Percentiles rank a stretch among this genome's conserved stretches.
Conservation (phyloP, 2,888 invertebrate genomes). For the Microctonus hyperodae region DNA sequence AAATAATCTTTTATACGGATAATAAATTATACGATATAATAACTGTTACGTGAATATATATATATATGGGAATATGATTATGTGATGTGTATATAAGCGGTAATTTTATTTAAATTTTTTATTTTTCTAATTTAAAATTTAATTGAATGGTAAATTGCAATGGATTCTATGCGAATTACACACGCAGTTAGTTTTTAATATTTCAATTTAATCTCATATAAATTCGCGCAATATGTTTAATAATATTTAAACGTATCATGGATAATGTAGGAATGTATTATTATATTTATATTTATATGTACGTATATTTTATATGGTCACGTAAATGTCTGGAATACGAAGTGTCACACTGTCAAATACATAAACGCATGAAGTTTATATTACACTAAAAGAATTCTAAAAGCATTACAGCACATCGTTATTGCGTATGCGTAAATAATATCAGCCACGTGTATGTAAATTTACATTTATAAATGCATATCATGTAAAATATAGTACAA, state of each 20-base stretch:
- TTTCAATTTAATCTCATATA: slow-evolving; percentile 1
- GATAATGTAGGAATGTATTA: neutral
- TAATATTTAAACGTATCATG: slow-evolving; percentile 13
- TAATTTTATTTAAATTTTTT: neutral
- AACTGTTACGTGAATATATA: neutral
- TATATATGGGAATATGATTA: neutral
- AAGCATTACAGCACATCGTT: slow-evolving; percentile 15
- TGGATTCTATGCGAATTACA: neutral
- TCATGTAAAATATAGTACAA: neutral
- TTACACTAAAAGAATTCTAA: slow-evolving; percentile 29
- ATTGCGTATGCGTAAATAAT: neutral
- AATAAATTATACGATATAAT: neutral
- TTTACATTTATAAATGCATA: neutral
- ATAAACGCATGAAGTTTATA: slow-evolving; percentile 17
- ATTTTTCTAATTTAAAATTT: neutral
- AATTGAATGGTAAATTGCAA: neutral
- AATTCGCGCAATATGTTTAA: slow-evolving; percentile 4
- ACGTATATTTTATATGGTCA: neutral
- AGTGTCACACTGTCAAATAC: slow-evolving; percentile 32
- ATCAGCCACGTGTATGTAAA: slow-evolving; percentile 12
- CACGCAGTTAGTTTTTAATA: neutral
- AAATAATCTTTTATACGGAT: neutral
- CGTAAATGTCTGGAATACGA: slow-evolving; percentile 18
- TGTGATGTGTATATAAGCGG: neutral
- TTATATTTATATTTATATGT: neutral